Evolutionary conservation across 2,888 invertebrate genomes (phyloP), one percentile per base, ranked within the genome.

Genomic region (Noctua comes): DNA sequence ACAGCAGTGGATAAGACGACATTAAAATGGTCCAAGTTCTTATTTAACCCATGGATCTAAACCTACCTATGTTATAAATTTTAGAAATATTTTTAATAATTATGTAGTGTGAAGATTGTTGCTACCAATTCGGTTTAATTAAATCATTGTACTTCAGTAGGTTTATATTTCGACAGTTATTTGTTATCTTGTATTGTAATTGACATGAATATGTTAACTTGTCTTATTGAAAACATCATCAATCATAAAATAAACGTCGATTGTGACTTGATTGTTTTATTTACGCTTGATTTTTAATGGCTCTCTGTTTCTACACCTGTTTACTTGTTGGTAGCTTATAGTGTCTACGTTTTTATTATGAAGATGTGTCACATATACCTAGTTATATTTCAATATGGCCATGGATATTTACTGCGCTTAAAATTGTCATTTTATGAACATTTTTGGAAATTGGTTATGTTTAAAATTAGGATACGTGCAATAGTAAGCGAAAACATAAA

Each of bases 401-500:
- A 89, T 86, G 92, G 76, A 68, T 75, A 51, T 65, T 73, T 66
- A 75, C 43, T 46, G 21, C 46, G 73, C 13, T 27, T 57, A 68
- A 72, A 31, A 77, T 69, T 85, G 77, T 78, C 77, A 82, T 72
- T 75, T 74, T 40, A 68, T 82, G 79, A 75, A 72, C 71, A 71
- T 65, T 89, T 87, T 88, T 85, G 83, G 82, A 8, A 71, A 83
- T 84, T 88, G 68, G 88, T 84, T 75, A 96, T 96, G 95, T 88
- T 93, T 82, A 91, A 94, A 93, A 93, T 96, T 85, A 93, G 91
- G 88, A 91, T 96, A 82, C 95, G 96, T 85, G 96, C 89, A n/a
- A 88, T 96, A 83, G 96, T 96, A 90, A 93, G 96, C 92, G 74
- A 64, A 40, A 73, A 73, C 24, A 46, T 46, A 78, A 54, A 43